These are phyloP conservation scores for Elysia chlorotica DNA, from an alignment of 1,140 invertebrate species.

Conservation along the genomic window DNA sequence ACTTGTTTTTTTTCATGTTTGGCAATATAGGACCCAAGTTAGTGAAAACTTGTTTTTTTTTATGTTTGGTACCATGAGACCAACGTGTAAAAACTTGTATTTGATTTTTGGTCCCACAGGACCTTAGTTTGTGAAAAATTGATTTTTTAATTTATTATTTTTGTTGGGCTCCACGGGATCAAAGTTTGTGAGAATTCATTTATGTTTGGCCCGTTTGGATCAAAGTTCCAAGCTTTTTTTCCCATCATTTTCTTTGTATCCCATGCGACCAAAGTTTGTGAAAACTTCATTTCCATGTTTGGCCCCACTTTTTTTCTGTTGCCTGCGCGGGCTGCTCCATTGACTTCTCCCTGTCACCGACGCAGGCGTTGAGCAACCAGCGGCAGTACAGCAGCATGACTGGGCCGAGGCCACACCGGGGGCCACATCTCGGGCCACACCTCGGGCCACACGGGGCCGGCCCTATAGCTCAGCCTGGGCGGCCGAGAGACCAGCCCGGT, in stretches of 20 bases:
- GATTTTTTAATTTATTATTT: too few species aligned
- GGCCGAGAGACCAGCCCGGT: too few species aligned
- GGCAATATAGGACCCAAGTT: background rate
- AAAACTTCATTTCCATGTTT: background rate
- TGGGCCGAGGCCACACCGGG: constrained; percentile 13
- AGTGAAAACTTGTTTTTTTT: too few species aligned
- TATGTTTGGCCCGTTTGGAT: background rate
- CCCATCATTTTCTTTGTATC: too few species aligned
- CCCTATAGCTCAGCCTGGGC: too few species aligned
- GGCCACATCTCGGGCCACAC: constrained; percentile 4
- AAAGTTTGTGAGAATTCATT: background rate
- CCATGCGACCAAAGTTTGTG: background rate
- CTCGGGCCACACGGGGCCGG: constrained; percentile 28
- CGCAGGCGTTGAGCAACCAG: constrained; percentile 37
- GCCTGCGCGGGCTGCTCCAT: too few species aligned
- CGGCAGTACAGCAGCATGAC: constrained; percentile 49
- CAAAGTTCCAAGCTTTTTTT: too few species aligned
- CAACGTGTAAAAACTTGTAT: too few species aligned
- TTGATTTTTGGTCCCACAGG: too few species aligned
- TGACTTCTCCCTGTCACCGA: background rate
- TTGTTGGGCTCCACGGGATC: background rate
- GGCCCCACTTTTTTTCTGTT: too few species aligned
- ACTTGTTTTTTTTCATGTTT: background rate
- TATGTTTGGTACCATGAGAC: too few species aligned
- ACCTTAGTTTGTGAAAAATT: background rate